Base-by-base conservation (phyloP, 2,888 invertebrate genomes). In the Eutolmus rufibarbis region DNA sequence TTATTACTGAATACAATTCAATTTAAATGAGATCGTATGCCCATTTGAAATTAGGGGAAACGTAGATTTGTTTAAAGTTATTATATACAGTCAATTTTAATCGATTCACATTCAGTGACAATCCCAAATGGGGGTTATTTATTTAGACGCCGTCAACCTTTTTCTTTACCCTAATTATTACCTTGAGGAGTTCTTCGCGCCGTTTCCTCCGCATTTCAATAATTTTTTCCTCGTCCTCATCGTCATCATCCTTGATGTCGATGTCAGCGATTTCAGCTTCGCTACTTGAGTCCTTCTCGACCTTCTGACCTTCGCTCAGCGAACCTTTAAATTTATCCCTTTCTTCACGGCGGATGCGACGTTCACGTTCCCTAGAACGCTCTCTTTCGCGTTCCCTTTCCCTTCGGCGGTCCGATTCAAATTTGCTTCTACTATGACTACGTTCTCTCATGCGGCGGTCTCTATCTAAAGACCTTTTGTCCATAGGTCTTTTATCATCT, bases 141-240 rank as follows among this genome's bases (percentile, higher is more conserved):
- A 34, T 34, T 34, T 7, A 34, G 34, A 34, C 34, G 34, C 7
- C 3, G 9, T 12, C 40, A 8, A 12, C 40, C 12, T 7, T 40
- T 46, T 46, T n/a, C n/a, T 4, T 46, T 46, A 16, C 43, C 4
- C 43, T 2, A 43, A 43, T 12, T 43, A 46, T 89, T 93, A 97
- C 97, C 94, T 96, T 96, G 87, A 98, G 91, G 7, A 99, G 93
- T 91, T 97, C 97, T 92, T 98, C 97, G 91, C 97, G 96, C 91
- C 97, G 96, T 88, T 98, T 94, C 89, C 98, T 94, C 91, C 95
- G 95, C 91, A 98, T 97, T 91, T 99, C 99, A 90, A 98, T 97
- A 90, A 96, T 96, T 91, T 98, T 98, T 91, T 98, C 98, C 90
- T 97, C 97, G 92, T 98, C 98, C 88, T 97, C 98, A 89, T 98